Base-by-base conservation (phyloP, 2,888 invertebrate species). In the Dryadula phaetusa region DNA sequence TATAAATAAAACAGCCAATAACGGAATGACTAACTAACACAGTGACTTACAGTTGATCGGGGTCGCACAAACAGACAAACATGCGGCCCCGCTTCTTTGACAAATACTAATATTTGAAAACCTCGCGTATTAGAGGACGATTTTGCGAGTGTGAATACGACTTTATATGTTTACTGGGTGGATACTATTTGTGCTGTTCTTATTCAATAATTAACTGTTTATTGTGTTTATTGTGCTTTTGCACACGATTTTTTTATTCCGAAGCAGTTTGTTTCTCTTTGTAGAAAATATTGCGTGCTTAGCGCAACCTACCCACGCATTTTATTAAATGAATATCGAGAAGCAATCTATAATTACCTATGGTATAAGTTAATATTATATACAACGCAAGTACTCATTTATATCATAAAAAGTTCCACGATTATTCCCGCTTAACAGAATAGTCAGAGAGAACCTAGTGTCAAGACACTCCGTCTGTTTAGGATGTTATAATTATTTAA, bases 31-130 rank as follows among this genome's bases (percentile, higher is more conserved):
- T 68, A 74, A 74, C 71, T 72, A 72, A 70, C 69, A 67, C 64
- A 71, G 44, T 70, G 74, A 72, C 71, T 71, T 72, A 72, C 72
- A 76, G 75, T 79, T 82, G 85, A 83, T 83, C 81, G 81, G 82
- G 74, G 76, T 73, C 76, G 76, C 73, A 78, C 78, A 75, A 76
- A 79, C 78, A 79, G 73, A 76, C 75, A 77, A 76, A 76, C 79
- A 76, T 71, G 75, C 78, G 81, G 79, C 79, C 84, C 82, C 82
- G 86, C 86, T 90, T 91, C 91, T 91, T 90, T 90, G 88, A 79
- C 91, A 90, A 91, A 90, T 87, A 90, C 88, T 86, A 91, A 91
- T 90, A 90, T 91, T 91, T 90, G 90, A 85, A 85, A 87, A 81
- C 84, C 80, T 77, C 82, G 82, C 79, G 85, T 84, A 86, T 88